Conservation (phyloP, 2,888 invertebrate species). For the Chymomyza fuscimana region DNA sequence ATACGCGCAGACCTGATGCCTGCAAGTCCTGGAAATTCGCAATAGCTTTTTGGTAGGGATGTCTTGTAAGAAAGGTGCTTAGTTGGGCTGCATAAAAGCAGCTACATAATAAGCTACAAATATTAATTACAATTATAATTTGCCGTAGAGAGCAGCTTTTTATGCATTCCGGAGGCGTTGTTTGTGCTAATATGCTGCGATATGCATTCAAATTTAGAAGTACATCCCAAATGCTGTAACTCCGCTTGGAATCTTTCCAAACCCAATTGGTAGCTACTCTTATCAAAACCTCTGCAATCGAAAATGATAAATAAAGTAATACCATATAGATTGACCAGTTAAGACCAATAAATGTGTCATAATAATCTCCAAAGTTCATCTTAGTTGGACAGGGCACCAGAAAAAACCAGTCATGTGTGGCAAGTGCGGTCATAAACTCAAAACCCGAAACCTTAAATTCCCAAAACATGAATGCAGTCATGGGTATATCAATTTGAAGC, state of each 20-base stretch:
- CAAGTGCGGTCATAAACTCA: too few species aligned
- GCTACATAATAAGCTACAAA: not conserved
- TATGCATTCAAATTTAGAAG: not conserved
- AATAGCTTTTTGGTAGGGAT: not conserved
- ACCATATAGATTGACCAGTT: too few species aligned
- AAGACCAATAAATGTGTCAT: too few species aligned
- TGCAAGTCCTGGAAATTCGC: not conserved
- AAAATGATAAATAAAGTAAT: not conserved
- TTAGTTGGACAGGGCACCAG: too few species aligned
- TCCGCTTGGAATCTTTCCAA: not conserved
- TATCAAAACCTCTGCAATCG: not conserved
- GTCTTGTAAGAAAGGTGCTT: not conserved
- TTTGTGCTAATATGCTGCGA: not conserved
- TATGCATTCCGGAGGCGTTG: not conserved
- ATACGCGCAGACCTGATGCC: not conserved
- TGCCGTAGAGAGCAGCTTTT: not conserved
- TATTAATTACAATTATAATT: not conserved
- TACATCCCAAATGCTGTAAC: not conserved
- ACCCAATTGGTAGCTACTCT: not conserved
- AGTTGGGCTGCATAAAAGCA: not conserved
- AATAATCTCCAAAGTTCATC: too few species aligned
- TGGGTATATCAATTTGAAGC: not conserved
- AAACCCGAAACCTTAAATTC: too few species aligned
- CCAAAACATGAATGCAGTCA: too few species aligned
- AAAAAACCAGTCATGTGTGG: too few species aligned